These are phyloP conservation scores for Phyllotis vaccarum DNA, from an alignment of 2,797 vertebrate genomes.

Conservation along the genomic window DNA sequence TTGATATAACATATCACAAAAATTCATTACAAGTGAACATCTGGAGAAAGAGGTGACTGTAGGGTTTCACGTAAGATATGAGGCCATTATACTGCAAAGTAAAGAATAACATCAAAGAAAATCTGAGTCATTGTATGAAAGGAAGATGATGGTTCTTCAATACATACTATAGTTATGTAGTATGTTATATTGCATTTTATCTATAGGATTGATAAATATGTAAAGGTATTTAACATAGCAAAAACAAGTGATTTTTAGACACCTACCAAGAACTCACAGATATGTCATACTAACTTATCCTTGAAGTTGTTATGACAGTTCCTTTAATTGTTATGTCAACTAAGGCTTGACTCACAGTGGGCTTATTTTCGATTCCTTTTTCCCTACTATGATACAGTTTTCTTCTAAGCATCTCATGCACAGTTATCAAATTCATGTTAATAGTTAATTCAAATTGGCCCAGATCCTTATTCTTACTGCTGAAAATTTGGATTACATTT, in stretches of 20 bases:
- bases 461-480: slow-evolving; percentile 38
- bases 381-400: background rate
- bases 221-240: background rate
- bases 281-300: slow-evolving; percentile 15
- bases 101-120: background rate
- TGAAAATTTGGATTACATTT: slow-evolving; percentile 50
- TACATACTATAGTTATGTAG: background rate
- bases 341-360: background rate
- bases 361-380: background rate
- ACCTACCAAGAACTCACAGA: slow-evolving; percentile 10
- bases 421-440: slow-evolving; percentile 59
- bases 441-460: slow-evolving; percentile 31
- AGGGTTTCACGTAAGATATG: background rate
- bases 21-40: background rate
- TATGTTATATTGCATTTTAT: background rate
- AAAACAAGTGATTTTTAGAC: slow-evolving; percentile 40
- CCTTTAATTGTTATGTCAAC: background rate
- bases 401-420: background rate
- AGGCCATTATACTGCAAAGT: background rate
- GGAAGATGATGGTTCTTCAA: slow-evolving; percentile 42
- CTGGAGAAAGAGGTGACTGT: slow-evolving; percentile 21
- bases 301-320: slow-evolving; percentile 49
- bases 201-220: slow-evolving; percentile 2
- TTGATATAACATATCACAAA: background rate
- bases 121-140: background rate